Evolutionary conservation across 2,888 invertebrate species (phyloP).

Genomic region (Cosmia trapezina): DNA sequence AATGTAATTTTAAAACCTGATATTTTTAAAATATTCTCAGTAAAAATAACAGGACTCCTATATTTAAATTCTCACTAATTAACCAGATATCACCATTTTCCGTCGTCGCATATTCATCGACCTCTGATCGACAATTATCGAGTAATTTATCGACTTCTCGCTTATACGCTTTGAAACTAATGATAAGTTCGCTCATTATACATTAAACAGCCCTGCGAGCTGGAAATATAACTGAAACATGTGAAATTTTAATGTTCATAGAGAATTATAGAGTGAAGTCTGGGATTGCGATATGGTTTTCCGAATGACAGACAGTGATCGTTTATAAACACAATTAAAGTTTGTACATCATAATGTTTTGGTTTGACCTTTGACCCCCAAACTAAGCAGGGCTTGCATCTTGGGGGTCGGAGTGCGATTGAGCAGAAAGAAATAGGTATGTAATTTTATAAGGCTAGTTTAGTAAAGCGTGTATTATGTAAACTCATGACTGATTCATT

Average conservation of each 20-base stretch:
- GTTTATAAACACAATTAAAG: neutral
- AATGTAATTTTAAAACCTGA: neutral
- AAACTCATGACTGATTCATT: too few relatives aligned
- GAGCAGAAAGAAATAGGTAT: neutral
- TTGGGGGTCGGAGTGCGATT: neutral
- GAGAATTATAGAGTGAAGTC: neutral
- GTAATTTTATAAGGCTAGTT: neutral
- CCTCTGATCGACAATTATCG: slow-evolving; percentile 33
- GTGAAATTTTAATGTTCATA: slow-evolving; percentile 6
- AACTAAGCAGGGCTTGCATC: neutral
- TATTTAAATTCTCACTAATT: slow-evolving; percentile 33
- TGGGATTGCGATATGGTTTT: neutral
- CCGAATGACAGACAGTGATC: neutral
- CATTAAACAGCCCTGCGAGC: slow-evolving; percentile 18
- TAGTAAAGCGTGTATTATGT: neutral
- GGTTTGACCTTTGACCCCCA: neutral
- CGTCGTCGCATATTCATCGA: slow-evolving; percentile 24
- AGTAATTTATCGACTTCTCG: slow-evolving; percentile 34
- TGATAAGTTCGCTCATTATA: slow-evolving; percentile 44
- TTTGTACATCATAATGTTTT: neutral
- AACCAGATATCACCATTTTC: slow-evolving; percentile 20
- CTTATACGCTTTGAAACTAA: slow-evolving; percentile 33
- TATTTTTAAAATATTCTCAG: neutral
- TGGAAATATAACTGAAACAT: slow-evolving; percentile 39
- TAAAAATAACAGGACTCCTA: neutral